phyloP scores from a whole-genome alignment of 2,113 vertebrate species.

The Rhea pennata region DNA sequence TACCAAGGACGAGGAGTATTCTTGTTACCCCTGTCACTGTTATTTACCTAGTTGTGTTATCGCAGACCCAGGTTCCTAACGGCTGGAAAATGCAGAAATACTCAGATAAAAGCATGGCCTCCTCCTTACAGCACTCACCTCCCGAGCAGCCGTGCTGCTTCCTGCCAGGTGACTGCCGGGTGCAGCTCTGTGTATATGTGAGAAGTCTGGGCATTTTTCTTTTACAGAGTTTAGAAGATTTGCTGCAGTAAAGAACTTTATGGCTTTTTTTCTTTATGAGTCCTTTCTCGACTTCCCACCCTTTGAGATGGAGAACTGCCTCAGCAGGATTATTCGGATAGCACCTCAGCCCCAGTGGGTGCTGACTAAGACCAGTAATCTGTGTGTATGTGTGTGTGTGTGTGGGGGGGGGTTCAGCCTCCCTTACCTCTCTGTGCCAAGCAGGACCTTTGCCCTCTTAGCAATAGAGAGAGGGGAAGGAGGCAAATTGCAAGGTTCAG shows the following conservation, averaged over 20 bases:
- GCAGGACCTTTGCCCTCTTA: neutral
- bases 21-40: neutral
- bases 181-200: neutral
- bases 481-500: neutral
- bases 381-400: too few species aligned
- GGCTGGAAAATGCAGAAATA: neutral
- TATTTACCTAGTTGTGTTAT: neutral
- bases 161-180: neutral
- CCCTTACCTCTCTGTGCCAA: rapidly evolving
- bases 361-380: neutral
- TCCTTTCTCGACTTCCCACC: neutral
- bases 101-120: neutral
- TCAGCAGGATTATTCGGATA: neutral
- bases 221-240: neutral
- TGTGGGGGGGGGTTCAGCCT: neutral
- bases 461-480: neutral
- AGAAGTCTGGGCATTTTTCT: neutral
- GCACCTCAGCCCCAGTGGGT: neutral
- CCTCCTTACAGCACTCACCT: neutral
- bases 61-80: neutral
- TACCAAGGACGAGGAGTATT: neutral
- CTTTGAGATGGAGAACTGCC: neutral
- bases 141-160: neutral
- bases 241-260: conserved; percentile 19
- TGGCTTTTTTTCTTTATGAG: neutral